Conservation (phyloP, 2,113 vertebrate genomes). For the Chaetodon auriga region DNA sequence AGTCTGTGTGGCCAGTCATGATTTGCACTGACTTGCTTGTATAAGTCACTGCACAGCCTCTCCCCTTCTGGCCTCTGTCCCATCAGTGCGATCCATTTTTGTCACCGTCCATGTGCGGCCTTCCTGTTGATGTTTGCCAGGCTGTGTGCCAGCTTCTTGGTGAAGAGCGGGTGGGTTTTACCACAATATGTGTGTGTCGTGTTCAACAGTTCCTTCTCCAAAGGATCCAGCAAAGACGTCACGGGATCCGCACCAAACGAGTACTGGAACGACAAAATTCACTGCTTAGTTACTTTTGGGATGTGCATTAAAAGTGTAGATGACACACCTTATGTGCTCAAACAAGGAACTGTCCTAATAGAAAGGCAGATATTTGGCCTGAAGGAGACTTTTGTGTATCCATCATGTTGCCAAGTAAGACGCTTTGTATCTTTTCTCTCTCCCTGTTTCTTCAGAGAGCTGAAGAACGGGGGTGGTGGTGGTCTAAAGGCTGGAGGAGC, state of each 20-base stretch:
- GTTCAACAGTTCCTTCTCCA: constrained; percentile 88
- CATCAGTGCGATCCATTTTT: neutral
- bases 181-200: constrained; percentile 93
- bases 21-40: neutral
- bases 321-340: neutral
- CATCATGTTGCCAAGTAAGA: neutral
- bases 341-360: neutral
- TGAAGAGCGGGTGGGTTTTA: constrained; percentile 88
- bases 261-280: constrained; percentile 81
- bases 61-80: neutral
- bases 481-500: neutral
- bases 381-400: constrained; percentile 1
- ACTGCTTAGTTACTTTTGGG: constrained; percentile 9
- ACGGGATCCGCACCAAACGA: constrained; percentile 87
- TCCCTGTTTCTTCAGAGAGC: constrained; percentile 11
- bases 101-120: constrained; percentile 7
- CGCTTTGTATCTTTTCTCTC: neutral
- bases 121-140: constrained; percentile 71
- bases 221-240: constrained; percentile 85
- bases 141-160: constrained; percentile 87
- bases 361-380: neutral
- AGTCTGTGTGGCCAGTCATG: neutral
- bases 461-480: constrained; percentile 7
- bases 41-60: neutral
- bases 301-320: neutral